Conservation (phyloP, 2,113 vertebrate genomes). For the Oncorhynchus masou region DNA sequence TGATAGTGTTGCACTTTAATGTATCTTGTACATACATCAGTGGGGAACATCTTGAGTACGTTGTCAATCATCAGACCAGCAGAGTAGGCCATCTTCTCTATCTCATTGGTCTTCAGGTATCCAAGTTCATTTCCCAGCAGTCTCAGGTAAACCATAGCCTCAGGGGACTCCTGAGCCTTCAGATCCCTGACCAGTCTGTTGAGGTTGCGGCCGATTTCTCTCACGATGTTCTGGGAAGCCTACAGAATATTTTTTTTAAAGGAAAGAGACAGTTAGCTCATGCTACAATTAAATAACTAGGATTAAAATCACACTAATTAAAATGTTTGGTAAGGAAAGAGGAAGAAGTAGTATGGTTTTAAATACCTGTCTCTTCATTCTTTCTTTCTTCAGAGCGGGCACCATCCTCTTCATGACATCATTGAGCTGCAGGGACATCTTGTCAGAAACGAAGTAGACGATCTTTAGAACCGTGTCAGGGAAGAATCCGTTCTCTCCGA, state of each 20-base stretch:
- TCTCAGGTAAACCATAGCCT: slow-evolving; percentile 87
- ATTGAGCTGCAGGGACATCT: slow-evolving; percentile 76
- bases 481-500: slow-evolving; percentile 90
- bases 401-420: slow-evolving; percentile 78
- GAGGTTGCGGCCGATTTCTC: slow-evolving; percentile 76
- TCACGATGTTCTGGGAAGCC: slow-evolving; percentile 75
- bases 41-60: slow-evolving; percentile 69
- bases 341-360: not conserved
- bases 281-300: not conserved
- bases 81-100: slow-evolving; percentile 70
- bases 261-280: not conserved
- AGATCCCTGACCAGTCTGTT: slow-evolving; percentile 82
- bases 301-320: not conserved
- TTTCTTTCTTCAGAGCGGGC: slow-evolving; percentile 69
- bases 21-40: slow-evolving; percentile 56
- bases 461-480: slow-evolving; percentile 85
- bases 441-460: slow-evolving; percentile 84
- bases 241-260: slow-evolving; percentile 4
- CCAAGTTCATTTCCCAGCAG: slow-evolving; percentile 89
- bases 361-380: slow-evolving; percentile 69
- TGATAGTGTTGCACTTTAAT: not conserved
- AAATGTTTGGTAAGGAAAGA: not conserved
- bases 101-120: slow-evolving; percentile 82
- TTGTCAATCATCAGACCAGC: slow-evolving; percentile 59
- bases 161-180: slow-evolving; percentile 73